phyloP scores from a whole-genome alignment of 2,113 vertebrate genomes.

The Beaufortia kweichowensis region DNA sequence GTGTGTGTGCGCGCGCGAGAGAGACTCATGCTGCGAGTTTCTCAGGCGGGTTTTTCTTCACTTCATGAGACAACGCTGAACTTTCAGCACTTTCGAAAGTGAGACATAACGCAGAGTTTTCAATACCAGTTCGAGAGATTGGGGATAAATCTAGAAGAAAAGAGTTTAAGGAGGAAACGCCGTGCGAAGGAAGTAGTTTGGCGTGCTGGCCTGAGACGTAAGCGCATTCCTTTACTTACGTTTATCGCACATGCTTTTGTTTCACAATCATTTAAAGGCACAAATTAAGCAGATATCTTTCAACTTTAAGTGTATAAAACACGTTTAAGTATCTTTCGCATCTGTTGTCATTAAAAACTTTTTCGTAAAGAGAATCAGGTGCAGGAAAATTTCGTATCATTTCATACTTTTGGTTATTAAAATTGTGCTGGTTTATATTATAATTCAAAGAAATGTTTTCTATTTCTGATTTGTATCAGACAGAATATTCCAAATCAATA shows the following conservation, averaged over 20 bases:
- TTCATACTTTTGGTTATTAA: background rate
- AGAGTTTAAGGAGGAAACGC: background rate
- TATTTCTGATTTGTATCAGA: background rate
- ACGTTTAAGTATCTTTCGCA: too few relatives aligned
- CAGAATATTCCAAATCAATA: background rate
- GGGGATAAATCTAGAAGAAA: background rate
- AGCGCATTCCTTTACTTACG: constrained; percentile 36
- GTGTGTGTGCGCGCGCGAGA: constrained; percentile 5
- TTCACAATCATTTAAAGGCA: background rate
- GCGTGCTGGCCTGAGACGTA: constrained; percentile 41
- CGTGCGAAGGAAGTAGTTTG: constrained; percentile 30
- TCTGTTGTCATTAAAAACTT: too few relatives aligned
- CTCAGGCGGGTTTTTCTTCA: constrained; percentile 14
- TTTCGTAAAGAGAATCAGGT: too few relatives aligned
- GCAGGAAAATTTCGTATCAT: background rate
- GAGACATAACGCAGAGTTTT: background rate
- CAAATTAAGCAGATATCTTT: background rate
- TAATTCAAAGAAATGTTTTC: background rate
- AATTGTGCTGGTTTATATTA: background rate
- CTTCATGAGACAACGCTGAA: background rate
- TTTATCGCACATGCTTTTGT: background rate
- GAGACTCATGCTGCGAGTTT: background rate
- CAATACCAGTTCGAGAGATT: background rate
- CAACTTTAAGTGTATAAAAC: too few relatives aligned
- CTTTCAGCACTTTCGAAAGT: background rate